Conservation (phyloP, 2,888 invertebrate species). For the Synanthedon tipuliformis region DNA sequence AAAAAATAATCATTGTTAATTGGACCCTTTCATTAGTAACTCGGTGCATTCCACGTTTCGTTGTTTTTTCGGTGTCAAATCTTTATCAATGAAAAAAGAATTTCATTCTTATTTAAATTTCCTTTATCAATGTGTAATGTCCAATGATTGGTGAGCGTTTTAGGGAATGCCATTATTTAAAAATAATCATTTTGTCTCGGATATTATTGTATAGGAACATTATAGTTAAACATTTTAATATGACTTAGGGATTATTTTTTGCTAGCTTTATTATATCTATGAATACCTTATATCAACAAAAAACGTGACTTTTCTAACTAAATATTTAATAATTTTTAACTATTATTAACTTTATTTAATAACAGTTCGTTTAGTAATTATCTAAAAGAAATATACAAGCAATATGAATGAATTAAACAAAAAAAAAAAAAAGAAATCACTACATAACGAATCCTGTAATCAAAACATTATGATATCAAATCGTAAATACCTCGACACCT, state of each 20-base stretch:
- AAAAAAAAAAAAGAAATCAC: slow-evolving; percentile 35
- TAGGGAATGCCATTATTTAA: slow-evolving; percentile 45
- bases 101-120: slow-evolving; percentile 66
- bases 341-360: too few relatives aligned
- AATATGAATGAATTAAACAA: not conserved
- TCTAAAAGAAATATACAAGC: too few relatives aligned
- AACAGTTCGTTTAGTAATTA: too few relatives aligned
- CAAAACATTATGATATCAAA: slow-evolving; percentile 36
- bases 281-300: too few relatives aligned
- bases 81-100: slow-evolving; percentile 67
- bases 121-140: slow-evolving; percentile 47
- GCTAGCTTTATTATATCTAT: too few relatives aligned
- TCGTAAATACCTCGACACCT: slow-evolving; percentile 67
- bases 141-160: slow-evolving; percentile 37
- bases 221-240: not conserved
- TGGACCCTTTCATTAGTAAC: slow-evolving; percentile 69
- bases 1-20: slow-evolving; percentile 67
- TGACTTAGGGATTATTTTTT: too few relatives aligned
- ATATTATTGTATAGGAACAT: not conserved
- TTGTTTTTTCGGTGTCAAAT: slow-evolving; percentile 66
- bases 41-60: slow-evolving; percentile 53
- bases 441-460: slow-evolving; percentile 26
- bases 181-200: not conserved
- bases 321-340: too few relatives aligned
- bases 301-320: too few relatives aligned